A percentile compares a stretch with the other conserved stretches of the same genome.
Conservation (phyloP, 2,888 invertebrate genomes). For the Euplagia quadripunctaria region DNA sequence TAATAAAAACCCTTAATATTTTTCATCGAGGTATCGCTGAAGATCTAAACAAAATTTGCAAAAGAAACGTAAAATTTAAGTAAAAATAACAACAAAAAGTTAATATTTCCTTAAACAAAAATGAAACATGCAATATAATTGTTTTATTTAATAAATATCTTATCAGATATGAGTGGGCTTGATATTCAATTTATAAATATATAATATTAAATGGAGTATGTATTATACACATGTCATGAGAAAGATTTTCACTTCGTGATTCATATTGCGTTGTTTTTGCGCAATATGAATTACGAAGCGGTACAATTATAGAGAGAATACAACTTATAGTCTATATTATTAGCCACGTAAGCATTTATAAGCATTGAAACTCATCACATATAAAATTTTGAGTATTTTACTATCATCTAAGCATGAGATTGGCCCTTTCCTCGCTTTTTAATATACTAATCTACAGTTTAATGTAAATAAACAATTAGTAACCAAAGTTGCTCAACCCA, state of each 20-base stretch:
- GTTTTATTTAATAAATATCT: conserved; percentile 64
- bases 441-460: not conserved
- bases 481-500: not conserved
- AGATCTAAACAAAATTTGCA: not conserved
- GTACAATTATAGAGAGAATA: conserved; percentile 64
- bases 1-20: not conserved
- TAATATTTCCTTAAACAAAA: not conserved
- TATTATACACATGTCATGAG: conserved; percentile 76
- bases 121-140: conserved; percentile 12
- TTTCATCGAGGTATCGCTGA: not conserved
- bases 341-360: conserved; percentile 81
- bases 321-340: conserved; percentile 78
- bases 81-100: not conserved
- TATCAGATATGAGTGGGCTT: conserved; percentile 82
- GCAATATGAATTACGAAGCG: conserved; percentile 34
- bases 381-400: conserved; percentile 76
- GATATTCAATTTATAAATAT: conserved; percentile 67
- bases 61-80: not conserved
- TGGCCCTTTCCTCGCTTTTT: conserved; percentile 61
- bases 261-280: conserved; percentile 35
- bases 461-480: not conserved
- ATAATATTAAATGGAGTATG: conserved; percentile 69
- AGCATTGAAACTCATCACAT: conserved; percentile 78
- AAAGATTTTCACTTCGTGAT: conserved; percentile 49
- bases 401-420: conserved; percentile 69